These are phyloP conservation scores for Cromileptes altivelis DNA, from an alignment of 2,113 vertebrate species.

Conservation along the genomic window DNA sequence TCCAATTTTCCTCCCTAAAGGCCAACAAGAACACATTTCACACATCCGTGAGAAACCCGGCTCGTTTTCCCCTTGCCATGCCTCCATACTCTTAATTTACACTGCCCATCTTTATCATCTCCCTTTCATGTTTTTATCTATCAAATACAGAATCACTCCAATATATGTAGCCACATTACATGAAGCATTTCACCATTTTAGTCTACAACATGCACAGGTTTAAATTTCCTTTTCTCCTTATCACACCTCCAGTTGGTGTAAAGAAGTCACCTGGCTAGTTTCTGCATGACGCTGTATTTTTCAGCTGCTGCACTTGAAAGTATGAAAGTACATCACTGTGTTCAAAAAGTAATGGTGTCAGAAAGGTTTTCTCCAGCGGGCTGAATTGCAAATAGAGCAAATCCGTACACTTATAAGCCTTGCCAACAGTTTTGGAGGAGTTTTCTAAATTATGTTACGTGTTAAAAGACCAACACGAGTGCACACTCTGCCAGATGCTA, in stretches of 20 bases:
- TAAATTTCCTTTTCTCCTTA: slow-evolving; percentile 23
- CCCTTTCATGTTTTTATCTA: slow-evolving; percentile 42
- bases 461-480: slow-evolving; percentile 42
- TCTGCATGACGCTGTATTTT: slow-evolving; percentile 46
- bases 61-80: background rate
- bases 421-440: slow-evolving; percentile 47
- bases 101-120: slow-evolving; percentile 23
- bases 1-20: slow-evolving; percentile 78
- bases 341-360: slow-evolving; percentile 62
- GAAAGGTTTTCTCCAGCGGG: slow-evolving; percentile 60
- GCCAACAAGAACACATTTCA: slow-evolving; percentile 73
- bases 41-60: slow-evolving; percentile 62
- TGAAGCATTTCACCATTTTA: slow-evolving; percentile 26
- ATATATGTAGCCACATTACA: background rate
- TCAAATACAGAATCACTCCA: slow-evolving; percentile 25
- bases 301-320: slow-evolving; percentile 40
- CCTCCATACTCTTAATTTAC: slow-evolving; percentile 26
- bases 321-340: slow-evolving; percentile 50
- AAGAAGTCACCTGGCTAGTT: slow-evolving; percentile 37
- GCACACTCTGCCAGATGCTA: slow-evolving; percentile 31
- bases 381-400: slow-evolving; percentile 70
- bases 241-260: slow-evolving; percentile 35
- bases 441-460: slow-evolving; percentile 41
- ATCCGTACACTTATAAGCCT: slow-evolving; percentile 46
- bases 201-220: background rate